Base-by-base conservation (phyloP, 2,797 vertebrate species). In the Galago senegalensis region DNA sequence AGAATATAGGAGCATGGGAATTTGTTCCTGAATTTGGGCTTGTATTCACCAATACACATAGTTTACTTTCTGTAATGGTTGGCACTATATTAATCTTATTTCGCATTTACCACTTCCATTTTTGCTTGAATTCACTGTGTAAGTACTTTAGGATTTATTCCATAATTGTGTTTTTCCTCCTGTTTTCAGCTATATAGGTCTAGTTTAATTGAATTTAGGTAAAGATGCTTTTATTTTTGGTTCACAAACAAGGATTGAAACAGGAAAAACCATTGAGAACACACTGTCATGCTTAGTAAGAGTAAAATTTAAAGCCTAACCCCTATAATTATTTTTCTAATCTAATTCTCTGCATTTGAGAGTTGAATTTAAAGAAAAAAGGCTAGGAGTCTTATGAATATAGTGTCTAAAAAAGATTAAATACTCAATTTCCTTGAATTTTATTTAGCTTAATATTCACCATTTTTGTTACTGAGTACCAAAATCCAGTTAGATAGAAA, bases 381-480 rank as follows among this genome's bases (percentile, higher is more conserved):
- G 29, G 5, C 29, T 25, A 31, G 17, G 3, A 73, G 27, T 90
- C 37, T 56, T 58, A 20, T 27, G 73, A 86, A 63, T 91, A 81
- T 91, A 11, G 4, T 93, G 4, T 63, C 29, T 81, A 69, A 82
- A 93, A 86, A 86, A 72, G 29, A 73, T 84, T 86, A 95, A 87
- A 83, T 70, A 82, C 1, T 81, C 7, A 40, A 16, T 63, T 89
- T 88, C 5, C 16, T 2, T 43, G 70, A 37, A 63, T 67, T 72
- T 69, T 87, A 90, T 92, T 70, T 85, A 91, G 46, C 27, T 88
- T 89, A 84, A 87, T 84, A 83, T 92, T 76, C 93, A 94, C 73
- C 73, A 86, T 92, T 86, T 27, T 49, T 58, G 13, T 80, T 37
- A 80, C 37, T 61, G 79, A 37, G 34, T 60, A 40, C 34, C 56